Evolutionary conservation across 2,888 invertebrate species (phyloP).

Genomic region (Xylota segnis): DNA sequence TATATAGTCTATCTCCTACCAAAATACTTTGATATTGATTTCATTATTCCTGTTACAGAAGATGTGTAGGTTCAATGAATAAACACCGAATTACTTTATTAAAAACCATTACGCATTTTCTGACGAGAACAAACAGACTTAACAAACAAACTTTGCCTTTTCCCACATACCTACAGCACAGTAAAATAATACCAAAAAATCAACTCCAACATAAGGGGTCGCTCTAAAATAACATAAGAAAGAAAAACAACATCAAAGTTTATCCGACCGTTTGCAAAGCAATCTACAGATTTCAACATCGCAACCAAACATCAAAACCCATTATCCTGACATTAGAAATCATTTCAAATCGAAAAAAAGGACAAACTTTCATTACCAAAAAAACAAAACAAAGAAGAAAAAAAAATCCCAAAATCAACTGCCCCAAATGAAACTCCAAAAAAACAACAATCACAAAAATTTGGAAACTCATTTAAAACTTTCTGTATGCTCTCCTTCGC

Average conservation of each 20-base stretch:
- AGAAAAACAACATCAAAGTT: conserved; percentile 1
- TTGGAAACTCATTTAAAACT: conserved; percentile 67
- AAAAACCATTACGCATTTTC: background rate
- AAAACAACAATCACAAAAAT: conserved; percentile 52
- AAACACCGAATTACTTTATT: background rate
- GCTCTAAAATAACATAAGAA: background rate
- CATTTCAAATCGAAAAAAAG: conserved; percentile 28
- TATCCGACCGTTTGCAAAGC: conserved; percentile 10
- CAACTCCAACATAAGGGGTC: background rate
- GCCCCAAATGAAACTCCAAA: conserved; percentile 9
- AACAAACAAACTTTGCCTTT: background rate
- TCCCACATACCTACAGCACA: background rate
- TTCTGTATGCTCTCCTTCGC: conserved; percentile 21
- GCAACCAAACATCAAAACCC: conserved; percentile 45
- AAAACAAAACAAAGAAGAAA: conserved; percentile 5
- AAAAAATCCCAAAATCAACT: conserved; percentile 17
- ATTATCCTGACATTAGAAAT: conserved; percentile 55
- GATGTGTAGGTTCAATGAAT: background rate
- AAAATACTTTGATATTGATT: too few relatives aligned
- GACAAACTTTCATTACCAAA: conserved; percentile 27
- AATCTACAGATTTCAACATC: conserved; percentile 22
- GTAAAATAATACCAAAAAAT: background rate
- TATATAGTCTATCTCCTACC: too few relatives aligned
- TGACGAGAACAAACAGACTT: background rate
- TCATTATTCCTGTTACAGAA: too few relatives aligned